Conservation (phyloP, 1,140 invertebrate species). For the Euglossa dilemma region DNA sequence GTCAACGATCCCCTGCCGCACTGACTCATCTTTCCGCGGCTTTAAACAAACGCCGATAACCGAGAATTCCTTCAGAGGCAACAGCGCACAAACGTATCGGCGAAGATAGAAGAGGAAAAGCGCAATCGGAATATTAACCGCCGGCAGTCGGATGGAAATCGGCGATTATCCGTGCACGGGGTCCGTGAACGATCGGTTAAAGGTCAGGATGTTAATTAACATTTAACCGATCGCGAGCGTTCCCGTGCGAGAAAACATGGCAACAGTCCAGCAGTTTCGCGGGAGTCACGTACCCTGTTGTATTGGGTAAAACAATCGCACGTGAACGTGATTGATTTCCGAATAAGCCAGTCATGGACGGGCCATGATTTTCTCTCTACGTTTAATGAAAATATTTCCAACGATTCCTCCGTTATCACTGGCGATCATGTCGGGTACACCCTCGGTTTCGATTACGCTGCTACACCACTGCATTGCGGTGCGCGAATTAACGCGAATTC, state of each 20-base stretch:
- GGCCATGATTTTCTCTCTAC: background rate
- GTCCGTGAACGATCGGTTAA: slow-evolving; percentile 26
- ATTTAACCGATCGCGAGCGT: slow-evolving; percentile 31
- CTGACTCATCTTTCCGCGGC: background rate
- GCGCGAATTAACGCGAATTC: slow-evolving; percentile 14
- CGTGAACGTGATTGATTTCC: slow-evolving; percentile 43
- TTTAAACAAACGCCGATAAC: background rate
- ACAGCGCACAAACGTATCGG: too few relatives aligned
- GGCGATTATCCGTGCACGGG: slow-evolving; percentile 14
- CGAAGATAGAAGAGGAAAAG: background rate
- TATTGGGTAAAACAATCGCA: slow-evolving; percentile 25
- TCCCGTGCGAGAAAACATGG: slow-evolving; percentile 20
- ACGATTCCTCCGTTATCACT: slow-evolving; percentile 3
- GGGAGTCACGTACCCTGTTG: slow-evolving; percentile 19
- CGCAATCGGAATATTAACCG: background rate
- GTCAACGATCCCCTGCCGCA: background rate
- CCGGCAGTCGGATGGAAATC: background rate
- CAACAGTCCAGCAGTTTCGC: slow-evolving; percentile 22
- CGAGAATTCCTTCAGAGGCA: background rate
- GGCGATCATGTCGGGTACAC: background rate
- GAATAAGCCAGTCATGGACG: background rate
- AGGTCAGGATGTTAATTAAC: slow-evolving; percentile 47
- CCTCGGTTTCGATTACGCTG: background rate
- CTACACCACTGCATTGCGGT: background rate
- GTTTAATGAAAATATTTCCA: slow-evolving; percentile 32